Base-by-base conservation (phyloP, 2,888 invertebrate species). In the Meghimatium bilineatum region DNA sequence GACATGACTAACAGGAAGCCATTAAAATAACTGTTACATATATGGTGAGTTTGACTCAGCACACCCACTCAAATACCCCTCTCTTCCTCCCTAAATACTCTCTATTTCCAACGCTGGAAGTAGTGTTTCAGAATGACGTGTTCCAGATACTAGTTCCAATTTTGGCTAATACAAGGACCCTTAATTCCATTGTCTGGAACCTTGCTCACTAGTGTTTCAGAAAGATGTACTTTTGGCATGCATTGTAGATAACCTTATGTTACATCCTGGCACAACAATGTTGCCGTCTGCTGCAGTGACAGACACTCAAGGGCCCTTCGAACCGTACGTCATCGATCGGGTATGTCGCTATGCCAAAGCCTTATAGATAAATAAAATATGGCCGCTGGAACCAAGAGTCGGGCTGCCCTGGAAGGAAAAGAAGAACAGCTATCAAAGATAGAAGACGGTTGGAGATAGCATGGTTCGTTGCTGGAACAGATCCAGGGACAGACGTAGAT, bases 311-410 rank as follows among this genome's bases (percentile, higher is more conserved):
- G 52, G 74, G 52, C 32, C 52, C 52, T 74, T 32, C 12, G 20
- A 74, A 34, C 52, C 23, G 74, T 29, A 17, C 14, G 8, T 2
- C 52, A 74, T 74, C 74, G 74, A 74, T 74, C 52, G 17, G 74
- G 32, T 34, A 44, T 32, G 23, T 23, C 20, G 52, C 52, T 20
- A 20, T 74, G 52, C 74, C 32, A 49, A n/a, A 52, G 74, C 49
- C 32, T 49, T 29, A 10, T 32, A 74, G 52, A 74, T 66, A 66
- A 66, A 71, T 71, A 36, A 71, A 71, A 71, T 26, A 71, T 38
- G n/a, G 36, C 71, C 20, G 38, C 71, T 38, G 5, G 71, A 71
- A 38, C 71, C 38, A 36, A 26, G 36, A 71, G 38, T 5, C 0
- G 74, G 52, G 32, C 32, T 44, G 32, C 52, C 26, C 52, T 52